Conservation (phyloP, 2,888 invertebrate species). For the Scaptomyza tumidula region DNA sequence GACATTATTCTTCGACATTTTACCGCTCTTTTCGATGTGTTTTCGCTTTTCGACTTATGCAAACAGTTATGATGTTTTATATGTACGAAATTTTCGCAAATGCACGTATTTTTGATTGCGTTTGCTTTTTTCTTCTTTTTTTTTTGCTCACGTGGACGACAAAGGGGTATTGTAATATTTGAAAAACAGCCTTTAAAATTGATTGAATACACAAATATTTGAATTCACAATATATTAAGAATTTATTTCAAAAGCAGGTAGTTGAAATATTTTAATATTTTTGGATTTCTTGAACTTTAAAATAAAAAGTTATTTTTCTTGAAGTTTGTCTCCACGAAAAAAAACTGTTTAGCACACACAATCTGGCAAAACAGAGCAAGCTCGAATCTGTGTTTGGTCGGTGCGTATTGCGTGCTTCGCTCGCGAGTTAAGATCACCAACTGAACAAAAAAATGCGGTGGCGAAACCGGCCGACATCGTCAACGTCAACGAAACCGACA, state of each 20-base stretch:
- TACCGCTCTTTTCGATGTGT: slow-evolving; percentile 35
- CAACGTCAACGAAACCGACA: slow-evolving; percentile 18
- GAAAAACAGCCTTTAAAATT: too few relatives aligned
- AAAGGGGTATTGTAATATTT: slow-evolving; percentile 12
- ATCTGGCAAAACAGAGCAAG: slow-evolving; percentile 25
- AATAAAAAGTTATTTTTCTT: slow-evolving; percentile 32
- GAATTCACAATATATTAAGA: too few relatives aligned
- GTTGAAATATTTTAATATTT: neutral
- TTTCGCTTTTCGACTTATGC: slow-evolving; percentile 10
- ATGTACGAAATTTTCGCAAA: slow-evolving; percentile 1
- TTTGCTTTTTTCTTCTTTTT: slow-evolving; percentile 36
- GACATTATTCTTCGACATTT: slow-evolving; percentile 81
- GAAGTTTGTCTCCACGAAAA: slow-evolving; percentile 26
- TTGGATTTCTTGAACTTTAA: slow-evolving; percentile 6
- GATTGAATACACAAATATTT: too few relatives aligned
- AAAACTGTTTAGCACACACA: slow-evolving; percentile 27
- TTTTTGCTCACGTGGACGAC: slow-evolving; percentile 64
- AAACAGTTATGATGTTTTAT: slow-evolving; percentile 16
- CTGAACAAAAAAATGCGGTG: slow-evolving; percentile 67
- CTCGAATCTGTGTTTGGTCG: slow-evolving; percentile 32
- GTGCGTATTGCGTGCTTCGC: slow-evolving; percentile 70
- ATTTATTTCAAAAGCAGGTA: neutral
- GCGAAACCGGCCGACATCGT: slow-evolving; percentile 39
- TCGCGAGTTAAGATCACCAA: slow-evolving; percentile 83
- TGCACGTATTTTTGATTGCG: slow-evolving; percentile 38